These are phyloP conservation scores for Podarcis cretensis DNA, from an alignment of 2,113 vertebrate genomes.

Conservation along the genomic window DNA sequence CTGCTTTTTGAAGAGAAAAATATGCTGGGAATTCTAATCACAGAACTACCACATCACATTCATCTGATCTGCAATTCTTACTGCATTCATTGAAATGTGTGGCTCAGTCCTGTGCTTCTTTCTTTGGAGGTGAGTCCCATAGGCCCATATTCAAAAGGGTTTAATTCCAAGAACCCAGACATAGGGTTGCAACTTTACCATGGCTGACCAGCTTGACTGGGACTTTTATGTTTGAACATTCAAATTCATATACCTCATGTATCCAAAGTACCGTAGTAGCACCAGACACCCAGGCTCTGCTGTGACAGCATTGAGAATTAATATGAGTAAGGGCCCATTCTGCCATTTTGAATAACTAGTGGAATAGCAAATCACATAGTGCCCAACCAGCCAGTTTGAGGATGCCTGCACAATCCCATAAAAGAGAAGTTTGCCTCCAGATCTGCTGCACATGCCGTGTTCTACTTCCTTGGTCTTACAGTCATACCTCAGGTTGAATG, in stretches of 20 bases:
- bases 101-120: background rate
- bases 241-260: no score
- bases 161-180: background rate
- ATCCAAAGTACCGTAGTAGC: background rate
- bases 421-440: no score
- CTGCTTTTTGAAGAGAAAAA: background rate
- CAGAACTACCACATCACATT: background rate
- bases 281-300: background rate
- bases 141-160: background rate
- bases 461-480: no score
- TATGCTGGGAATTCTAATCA: background rate
- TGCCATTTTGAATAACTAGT: background rate
- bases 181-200: background rate
- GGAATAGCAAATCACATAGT: background rate
- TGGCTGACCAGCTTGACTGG: background rate
- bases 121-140: background rate
- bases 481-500: no score
- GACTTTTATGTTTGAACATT: background rate
- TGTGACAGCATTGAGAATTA: background rate
- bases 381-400: background rate
- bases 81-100: background rate
- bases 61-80: background rate
- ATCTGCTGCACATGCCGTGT: background rate
- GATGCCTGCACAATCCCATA: background rate
- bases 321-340: background rate